A percentile compares a stretch with the other conserved stretches of the same genome.
phyloP scores from a whole-genome alignment of 2,113 vertebrate species.

The Propithecus coquereli region DNA sequence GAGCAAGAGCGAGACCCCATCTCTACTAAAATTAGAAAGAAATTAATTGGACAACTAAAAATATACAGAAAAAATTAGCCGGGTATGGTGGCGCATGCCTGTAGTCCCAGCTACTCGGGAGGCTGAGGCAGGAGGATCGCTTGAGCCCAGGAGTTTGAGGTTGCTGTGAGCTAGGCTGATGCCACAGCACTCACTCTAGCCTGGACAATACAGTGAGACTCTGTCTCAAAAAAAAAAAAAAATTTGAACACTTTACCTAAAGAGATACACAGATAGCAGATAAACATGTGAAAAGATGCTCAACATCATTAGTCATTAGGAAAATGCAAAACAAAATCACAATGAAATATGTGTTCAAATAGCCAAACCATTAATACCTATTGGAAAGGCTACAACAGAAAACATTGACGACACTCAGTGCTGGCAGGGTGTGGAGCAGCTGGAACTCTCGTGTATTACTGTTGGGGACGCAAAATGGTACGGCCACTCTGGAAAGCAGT shows the following conservation, averaged over 20 bases:
- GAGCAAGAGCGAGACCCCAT: no score
- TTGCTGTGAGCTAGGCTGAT: no score
- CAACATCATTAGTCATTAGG: background rate
- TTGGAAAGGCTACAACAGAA: background rate
- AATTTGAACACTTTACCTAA: background rate
- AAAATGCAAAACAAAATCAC: background rate
- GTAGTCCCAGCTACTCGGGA: no score
- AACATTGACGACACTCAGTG: background rate
- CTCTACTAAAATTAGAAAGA: no score
- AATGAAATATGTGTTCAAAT: background rate
- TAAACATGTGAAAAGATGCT: background rate
- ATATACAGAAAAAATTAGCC: no score
- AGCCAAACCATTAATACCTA: background rate
- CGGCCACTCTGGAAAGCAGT: background rate
- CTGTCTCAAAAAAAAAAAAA: no score
- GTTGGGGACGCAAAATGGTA: background rate
- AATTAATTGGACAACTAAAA: no score
- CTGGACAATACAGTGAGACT: no score
- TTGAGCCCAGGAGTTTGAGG: no score
- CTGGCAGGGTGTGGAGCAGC: background rate
- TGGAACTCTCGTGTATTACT: rapidly evolving
- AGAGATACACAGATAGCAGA: background rate
- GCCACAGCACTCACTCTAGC: no score
- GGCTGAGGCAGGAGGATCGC: no score
- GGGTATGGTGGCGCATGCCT: no score